Evolutionary conservation across 1,140 invertebrate species (phyloP).

Genomic region (Leptopilina clavipes): DNA sequence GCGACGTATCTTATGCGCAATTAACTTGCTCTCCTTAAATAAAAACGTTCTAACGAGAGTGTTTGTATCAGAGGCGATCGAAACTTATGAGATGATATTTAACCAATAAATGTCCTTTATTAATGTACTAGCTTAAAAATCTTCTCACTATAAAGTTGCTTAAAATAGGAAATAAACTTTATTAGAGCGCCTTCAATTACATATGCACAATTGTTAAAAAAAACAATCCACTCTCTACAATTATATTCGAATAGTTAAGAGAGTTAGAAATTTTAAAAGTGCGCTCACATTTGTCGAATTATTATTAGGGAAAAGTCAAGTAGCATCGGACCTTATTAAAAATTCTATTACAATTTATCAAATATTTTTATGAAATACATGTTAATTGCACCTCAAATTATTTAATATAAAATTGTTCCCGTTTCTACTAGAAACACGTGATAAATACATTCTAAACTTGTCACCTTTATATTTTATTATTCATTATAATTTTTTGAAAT

Average conservation of each 20-base stretch:
- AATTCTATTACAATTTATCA: neutral
- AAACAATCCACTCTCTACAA: conserved; percentile 15
- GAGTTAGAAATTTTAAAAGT: neutral
- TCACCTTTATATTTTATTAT: too few species aligned
- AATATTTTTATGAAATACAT: conserved; percentile 2
- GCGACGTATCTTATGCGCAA: neutral
- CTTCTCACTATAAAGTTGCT: conserved; percentile 24
- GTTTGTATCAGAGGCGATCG: neutral
- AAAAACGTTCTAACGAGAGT: conserved; percentile 9
- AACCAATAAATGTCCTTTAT: neutral
- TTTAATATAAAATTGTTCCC: too few species aligned
- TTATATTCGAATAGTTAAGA: neutral
- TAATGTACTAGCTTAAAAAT: conserved; percentile 28
- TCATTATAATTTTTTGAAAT: too few species aligned
- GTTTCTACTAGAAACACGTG: too few species aligned
- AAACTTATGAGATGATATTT: conserved; percentile 18
- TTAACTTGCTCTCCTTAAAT: conserved; percentile 29
- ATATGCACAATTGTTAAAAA: conserved; percentile 22
- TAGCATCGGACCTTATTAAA: neutral
- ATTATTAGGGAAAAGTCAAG: neutral
- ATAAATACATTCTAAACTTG: too few species aligned
- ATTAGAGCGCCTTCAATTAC: conserved; percentile 26
- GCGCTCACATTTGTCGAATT: neutral
- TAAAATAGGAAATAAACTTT: conserved; percentile 31
- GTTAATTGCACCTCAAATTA: conserved; percentile 5